Percentiles rank a stretch among this genome's conserved stretches.
Conservation (phyloP, 2,888 invertebrate species). For the Thecocarcelia acutangulata region DNA sequence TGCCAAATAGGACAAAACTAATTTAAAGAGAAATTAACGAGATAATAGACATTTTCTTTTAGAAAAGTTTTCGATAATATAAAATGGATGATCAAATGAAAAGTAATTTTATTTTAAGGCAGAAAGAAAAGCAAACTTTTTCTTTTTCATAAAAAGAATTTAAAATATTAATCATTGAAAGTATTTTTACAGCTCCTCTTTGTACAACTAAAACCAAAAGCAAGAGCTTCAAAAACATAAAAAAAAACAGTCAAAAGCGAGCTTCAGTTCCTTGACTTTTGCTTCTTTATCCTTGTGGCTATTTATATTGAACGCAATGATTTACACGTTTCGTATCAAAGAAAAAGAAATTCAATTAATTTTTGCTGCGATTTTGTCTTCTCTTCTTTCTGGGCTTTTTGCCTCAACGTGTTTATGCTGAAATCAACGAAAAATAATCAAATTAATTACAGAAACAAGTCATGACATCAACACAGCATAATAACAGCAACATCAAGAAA, state of each 20-base stretch:
- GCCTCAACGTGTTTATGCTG: constrained; percentile 75
- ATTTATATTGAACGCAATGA: constrained; percentile 65
- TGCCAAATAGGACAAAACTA: no score
- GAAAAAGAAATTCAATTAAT: constrained; percentile 64
- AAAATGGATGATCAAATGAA: no score
- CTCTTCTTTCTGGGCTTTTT: not conserved
- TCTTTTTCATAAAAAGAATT: no score
- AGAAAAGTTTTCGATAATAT: no score
- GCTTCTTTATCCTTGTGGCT: constrained; percentile 27
- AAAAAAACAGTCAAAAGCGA: not conserved
- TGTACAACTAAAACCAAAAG: not conserved
- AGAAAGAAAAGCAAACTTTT: no score
- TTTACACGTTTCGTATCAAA: constrained; percentile 61
- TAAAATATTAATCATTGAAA: not conserved
- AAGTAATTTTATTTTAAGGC: no score
- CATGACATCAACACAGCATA: constrained; percentile 46
- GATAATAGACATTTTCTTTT: no score
- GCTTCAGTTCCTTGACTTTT: constrained; percentile 21
- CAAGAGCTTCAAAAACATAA: not conserved
- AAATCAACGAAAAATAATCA: constrained; percentile 81
- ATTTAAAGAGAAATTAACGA: no score
- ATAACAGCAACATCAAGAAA: constrained; percentile 5
- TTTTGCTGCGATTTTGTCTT: constrained; percentile 39
- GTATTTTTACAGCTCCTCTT: not conserved
- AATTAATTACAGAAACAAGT: constrained; percentile 78